A percentile compares a stretch with the other conserved stretches of the same genome.
Conservation (phyloP, 2,113 vertebrate genomes). For the Clupea harengus region DNA sequence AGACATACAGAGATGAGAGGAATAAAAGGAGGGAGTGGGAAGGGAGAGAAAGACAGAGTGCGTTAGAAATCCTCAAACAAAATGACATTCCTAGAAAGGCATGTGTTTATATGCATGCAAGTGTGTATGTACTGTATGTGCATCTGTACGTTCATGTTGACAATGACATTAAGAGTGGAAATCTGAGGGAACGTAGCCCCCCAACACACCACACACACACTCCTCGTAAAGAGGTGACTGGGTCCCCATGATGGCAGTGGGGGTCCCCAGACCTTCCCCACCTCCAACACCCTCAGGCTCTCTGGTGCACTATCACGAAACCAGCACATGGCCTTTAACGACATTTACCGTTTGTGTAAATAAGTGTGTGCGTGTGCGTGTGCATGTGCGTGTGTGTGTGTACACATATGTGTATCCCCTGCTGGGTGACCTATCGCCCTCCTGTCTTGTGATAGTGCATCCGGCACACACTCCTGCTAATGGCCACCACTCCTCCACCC, state of each 20-base stretch:
- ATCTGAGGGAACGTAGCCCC: background rate
- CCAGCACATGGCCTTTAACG: conserved; percentile 72
- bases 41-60: background rate
- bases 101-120: background rate
- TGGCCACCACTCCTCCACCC: no score
- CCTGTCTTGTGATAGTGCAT: background rate
- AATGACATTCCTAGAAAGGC: background rate
- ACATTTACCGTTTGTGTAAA: conserved; percentile 64
- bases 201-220: background rate
- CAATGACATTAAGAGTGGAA: no score
- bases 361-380: conserved; percentile 35
- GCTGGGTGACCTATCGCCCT: conserved; percentile 21
- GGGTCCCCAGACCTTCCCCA: conserved; percentile 26
- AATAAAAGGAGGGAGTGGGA: background rate
- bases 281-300: conserved; percentile 55
- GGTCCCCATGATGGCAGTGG: background rate
- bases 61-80: background rate
- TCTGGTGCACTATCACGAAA: conserved; percentile 64
- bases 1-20: background rate
- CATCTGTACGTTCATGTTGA: no score
- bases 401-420: background rate
- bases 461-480: background rate
- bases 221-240: background rate
- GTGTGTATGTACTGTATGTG: background rate
- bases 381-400: conserved; percentile 9